Evolutionary conservation across 2,113 vertebrate genomes (phyloP).

Genomic region (Cyanocitta stelleri): DNA sequence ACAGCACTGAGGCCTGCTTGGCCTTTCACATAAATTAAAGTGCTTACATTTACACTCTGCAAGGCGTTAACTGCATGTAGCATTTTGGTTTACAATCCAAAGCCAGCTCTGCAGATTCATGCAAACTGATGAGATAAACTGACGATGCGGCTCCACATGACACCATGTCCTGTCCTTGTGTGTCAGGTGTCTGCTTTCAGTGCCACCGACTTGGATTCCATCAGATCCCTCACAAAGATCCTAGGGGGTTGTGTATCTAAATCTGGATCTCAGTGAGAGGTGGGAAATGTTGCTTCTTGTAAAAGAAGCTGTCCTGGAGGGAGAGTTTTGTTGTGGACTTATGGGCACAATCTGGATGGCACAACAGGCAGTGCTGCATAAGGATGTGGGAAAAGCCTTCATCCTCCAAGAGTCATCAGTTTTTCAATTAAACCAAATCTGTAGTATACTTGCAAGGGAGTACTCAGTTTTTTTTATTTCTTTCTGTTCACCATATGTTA

Average conservation of each 20-base stretch:
- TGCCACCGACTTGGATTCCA: neutral
- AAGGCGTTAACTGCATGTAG: neutral
- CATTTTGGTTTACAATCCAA: neutral
- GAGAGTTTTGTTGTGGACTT: neutral
- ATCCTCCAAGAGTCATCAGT: neutral
- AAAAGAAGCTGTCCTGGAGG: neutral
- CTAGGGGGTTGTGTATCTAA: neutral
- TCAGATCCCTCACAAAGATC: neutral
- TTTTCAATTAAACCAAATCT: neutral
- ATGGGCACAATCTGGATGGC: neutral
- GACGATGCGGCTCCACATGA: accelerated
- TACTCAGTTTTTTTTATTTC: neutral
- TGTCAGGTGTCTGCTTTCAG: neutral
- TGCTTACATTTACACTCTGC: neutral
- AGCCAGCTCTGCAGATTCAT: neutral
- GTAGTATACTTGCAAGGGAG: neutral
- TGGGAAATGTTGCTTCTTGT: neutral
- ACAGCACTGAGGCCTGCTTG: neutral
- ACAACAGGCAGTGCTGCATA: neutral
- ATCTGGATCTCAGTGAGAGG: neutral
- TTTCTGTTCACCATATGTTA: neutral
- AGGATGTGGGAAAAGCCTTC: neutral
- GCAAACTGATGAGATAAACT: neutral
- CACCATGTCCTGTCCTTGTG: accelerated
- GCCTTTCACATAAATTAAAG: neutral